Percentiles rank a stretch among this genome's conserved stretches.
Conservation (phyloP, 2,113 vertebrate genomes). For the Pogona vitticeps region DNA sequence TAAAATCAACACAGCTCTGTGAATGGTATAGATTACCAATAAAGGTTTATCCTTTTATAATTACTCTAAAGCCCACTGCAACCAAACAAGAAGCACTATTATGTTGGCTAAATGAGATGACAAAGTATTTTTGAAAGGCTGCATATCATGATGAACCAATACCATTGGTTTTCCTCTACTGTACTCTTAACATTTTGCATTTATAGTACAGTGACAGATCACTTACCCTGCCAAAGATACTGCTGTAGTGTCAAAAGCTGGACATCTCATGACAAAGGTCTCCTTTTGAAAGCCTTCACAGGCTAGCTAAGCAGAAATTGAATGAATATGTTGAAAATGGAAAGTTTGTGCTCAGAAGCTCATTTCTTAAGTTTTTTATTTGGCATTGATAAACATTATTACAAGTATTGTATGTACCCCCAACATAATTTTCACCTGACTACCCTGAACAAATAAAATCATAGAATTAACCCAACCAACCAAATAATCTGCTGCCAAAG, state of each 20-base stretch:
- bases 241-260: neutral
- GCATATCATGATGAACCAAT: slow-evolving; percentile 63
- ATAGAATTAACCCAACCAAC: slow-evolving; percentile 46
- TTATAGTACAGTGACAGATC: slow-evolving; percentile 25
- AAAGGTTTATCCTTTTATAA: slow-evolving; percentile 72
- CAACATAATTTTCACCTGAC: slow-evolving; percentile 45
- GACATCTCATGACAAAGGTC: neutral
- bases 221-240: neutral
- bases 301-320: slow-evolving; percentile 35
- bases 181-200: slow-evolving; percentile 41
- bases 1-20: slow-evolving; percentile 71
- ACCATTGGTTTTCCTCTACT: slow-evolving; percentile 25
- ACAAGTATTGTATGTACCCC: neutral
- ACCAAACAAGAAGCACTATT: slow-evolving; percentile 64
- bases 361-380: slow-evolving; percentile 35
- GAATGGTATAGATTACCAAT: slow-evolving; percentile 75
- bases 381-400: slow-evolving; percentile 46
- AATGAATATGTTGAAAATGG: neutral
- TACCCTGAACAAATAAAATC: slow-evolving; percentile 30
- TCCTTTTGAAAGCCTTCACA: slow-evolving; percentile 5
- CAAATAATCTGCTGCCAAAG: slow-evolving; percentile 53
- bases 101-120: slow-evolving; percentile 64
- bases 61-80: slow-evolving; percentile 67
- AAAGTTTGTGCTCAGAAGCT: slow-evolving; percentile 9
- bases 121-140: slow-evolving; percentile 62